Base-by-base conservation (phyloP, 1,140 invertebrate species). In the Euura saliciscinereae region DNA sequence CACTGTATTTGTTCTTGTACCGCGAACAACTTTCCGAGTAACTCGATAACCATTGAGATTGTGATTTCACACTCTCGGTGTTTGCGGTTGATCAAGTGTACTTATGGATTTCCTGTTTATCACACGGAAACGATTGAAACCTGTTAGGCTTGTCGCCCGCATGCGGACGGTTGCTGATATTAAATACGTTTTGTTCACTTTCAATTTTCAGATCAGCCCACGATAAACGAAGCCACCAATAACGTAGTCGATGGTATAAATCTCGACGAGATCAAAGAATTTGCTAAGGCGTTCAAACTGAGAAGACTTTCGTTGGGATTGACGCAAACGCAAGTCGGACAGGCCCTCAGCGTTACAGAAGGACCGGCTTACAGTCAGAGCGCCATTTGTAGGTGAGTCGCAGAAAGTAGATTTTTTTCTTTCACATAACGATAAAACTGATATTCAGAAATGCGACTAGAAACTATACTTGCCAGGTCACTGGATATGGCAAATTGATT, bases 351-450 rank as follows among this genome's bases (percentile, higher is more conserved):
- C 77, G 94, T 97, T 65, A 98, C 97, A 5, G 97, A 99, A 87
- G 98, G 98, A 68, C 97, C 97, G 43, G 97, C 97, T 43, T 99
- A 99, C 88, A 98, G 96, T 88, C 98, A 99, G 90, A 98, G 96
- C 88, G 97, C 97, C 73, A 99, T 99, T 86, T 99, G 97, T 95
- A 97, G 97, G 97, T 98, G 90, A 88, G 83, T 66, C 67, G 10
- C 69, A 70, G 2, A 13, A 2, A 59, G n/a, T 2, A 77, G 66
- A 67, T 64, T 71, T 13, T 65, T 69, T 42, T 68, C 43, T 64
- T 64, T 8, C n/a, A n/a, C 13, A 64, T 64, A 64, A 10, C 8
- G 8, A 64, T 64, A 64, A 10, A 64, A 10, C 1, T 28, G 28
- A 10, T 64, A 10, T 13, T 13, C 13, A 1, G 59, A 10, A 64